These are phyloP conservation scores for Drepanosiphum platanoidis DNA, from an alignment of 2,888 invertebrate genomes.

Conservation along the genomic window DNA sequence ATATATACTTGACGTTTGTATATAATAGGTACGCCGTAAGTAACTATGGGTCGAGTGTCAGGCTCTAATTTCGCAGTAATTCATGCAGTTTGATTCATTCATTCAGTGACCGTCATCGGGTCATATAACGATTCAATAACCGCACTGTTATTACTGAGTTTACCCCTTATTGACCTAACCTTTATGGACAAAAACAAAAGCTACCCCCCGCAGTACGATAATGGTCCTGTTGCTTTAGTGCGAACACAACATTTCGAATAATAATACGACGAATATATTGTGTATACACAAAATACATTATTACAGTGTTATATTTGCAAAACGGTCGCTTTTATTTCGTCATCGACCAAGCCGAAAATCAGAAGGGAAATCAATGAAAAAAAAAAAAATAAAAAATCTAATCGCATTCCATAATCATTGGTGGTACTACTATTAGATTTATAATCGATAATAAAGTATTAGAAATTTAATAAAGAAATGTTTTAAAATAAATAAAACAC, in stretches of 20 bases:
- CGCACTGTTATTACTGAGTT: background rate
- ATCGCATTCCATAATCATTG: too few relatives aligned
- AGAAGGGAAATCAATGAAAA: too few relatives aligned
- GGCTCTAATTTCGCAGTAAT: background rate
- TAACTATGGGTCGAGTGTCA: background rate
- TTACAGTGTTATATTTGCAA: too few relatives aligned
- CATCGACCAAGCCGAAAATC: too few relatives aligned
- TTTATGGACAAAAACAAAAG: slow-evolving; percentile 3
- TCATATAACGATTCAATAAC: background rate
- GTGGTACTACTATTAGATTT: too few relatives aligned
- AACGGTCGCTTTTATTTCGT: too few relatives aligned
- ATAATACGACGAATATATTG: background rate
- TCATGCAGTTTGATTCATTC: background rate
- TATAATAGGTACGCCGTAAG: background rate
- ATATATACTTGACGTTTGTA: background rate
- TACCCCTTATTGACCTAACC: background rate
- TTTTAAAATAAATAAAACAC: too few relatives aligned
- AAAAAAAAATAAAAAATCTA: too few relatives aligned
- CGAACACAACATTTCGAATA: background rate
- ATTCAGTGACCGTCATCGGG: background rate
- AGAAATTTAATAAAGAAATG: too few relatives aligned
- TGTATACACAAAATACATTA: background rate
- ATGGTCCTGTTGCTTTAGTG: background rate
- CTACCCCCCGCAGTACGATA: slow-evolving; percentile 5
- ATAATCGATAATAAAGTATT: too few relatives aligned